Percentiles rank a stretch among this genome's conserved stretches.
Conservation (phyloP, 2,797 vertebrate genomes). For the Corythornis leucogaster region DNA sequence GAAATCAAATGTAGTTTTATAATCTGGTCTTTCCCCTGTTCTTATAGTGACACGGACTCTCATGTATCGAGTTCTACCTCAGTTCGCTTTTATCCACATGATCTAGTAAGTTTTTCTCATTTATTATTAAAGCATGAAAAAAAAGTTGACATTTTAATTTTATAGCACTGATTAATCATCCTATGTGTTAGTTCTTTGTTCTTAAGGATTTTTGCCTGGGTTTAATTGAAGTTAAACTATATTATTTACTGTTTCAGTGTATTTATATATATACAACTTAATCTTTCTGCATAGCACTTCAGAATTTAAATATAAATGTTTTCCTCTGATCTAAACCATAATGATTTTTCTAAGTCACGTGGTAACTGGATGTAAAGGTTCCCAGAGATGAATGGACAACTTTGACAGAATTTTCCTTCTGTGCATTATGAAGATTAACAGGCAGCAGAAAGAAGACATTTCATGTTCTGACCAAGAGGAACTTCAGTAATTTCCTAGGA, state of each 20-base stretch:
- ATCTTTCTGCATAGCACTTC: background rate
- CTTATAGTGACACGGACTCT: constrained; percentile 96
- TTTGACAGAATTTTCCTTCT: background rate
- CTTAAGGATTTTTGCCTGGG: background rate
- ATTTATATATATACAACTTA: background rate
- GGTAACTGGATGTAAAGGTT: background rate
- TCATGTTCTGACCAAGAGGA: background rate
- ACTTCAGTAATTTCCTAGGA: background rate
- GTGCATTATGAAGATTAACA: background rate
- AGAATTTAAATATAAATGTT: background rate
- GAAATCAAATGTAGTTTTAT: constrained; percentile 55
- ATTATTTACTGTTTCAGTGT: background rate
- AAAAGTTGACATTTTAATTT: background rate
- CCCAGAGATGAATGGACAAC: background rate
- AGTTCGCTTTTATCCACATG: constrained; percentile 99
- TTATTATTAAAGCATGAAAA: constrained; percentile 51
- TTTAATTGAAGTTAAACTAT: background rate
- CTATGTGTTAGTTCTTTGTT: background rate
- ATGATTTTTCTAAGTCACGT: background rate
- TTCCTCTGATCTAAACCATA: background rate
- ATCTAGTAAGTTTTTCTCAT: constrained; percentile 90
- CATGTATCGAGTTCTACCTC: constrained; percentile 99
- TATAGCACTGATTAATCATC: background rate
- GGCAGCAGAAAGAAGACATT: background rate
- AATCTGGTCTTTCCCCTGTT: constrained; percentile 72